Evolutionary conservation across 2,888 invertebrate species (phyloP), one percentile per base, ranked within the genome.

Genomic region (Thera obeliscata): DNA sequence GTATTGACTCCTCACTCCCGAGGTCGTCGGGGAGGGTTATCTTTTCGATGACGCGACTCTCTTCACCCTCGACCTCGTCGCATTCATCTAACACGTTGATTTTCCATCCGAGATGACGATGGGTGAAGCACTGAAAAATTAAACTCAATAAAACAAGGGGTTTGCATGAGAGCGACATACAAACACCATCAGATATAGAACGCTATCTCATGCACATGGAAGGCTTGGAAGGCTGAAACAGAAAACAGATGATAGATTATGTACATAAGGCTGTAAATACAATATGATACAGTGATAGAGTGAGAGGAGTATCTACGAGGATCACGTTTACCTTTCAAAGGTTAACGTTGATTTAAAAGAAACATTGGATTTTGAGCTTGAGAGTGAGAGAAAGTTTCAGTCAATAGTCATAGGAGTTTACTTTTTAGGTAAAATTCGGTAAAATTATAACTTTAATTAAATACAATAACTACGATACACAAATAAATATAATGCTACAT

Each of bases 61-160:
- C 94, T 79, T 95, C 95, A 35, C 94, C 95, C 56, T 94, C 94
- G 1, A 87, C 84, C 66, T 85, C 87, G 74, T 97, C 97, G 81
- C 98, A 98, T 56, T 95, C 94, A 86, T 99, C 98, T 73, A 96
- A 94, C 0, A 99, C 98, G 87, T 97, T 96, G 79, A 99, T 98
- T 91, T 98, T 98, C 98, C 98, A 98, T 59, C 99, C 99, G 81
- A 99, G 95, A 85, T 98, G 96, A 72, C 98, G 97, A 87, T 98
- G 98, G 3, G 98, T 97, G 94, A 96, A 98, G 87, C 98, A 98
- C 96, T 99, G 94, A 67, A 94, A 94, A 76, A 78, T 62, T 60
- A 57, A 54, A 48, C 49, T 54, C 38, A 11, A 49, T 66, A 56
- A 59, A 63, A 57, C 36, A n/a, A 56, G n/a, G 8, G 38, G 61